These are phyloP conservation scores for Calameuta idolon DNA, from an alignment of 2,888 invertebrate genomes.

Conservation along the genomic window DNA sequence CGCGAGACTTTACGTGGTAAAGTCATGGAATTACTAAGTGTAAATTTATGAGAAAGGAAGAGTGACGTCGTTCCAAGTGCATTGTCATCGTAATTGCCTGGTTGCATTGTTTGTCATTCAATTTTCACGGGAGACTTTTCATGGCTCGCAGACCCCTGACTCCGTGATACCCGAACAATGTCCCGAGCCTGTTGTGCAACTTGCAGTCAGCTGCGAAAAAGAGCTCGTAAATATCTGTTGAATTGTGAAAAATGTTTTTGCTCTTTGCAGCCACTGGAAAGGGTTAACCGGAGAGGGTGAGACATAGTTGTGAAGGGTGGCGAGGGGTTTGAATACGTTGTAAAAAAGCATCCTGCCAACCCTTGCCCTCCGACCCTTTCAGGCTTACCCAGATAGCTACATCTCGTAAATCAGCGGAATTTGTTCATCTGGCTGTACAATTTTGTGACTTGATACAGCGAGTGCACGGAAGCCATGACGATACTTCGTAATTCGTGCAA, in stretches of 20 bases:
- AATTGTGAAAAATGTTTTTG: constrained; percentile 42
- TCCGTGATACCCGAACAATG: constrained; percentile 13
- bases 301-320: background rate
- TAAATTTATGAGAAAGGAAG: background rate
- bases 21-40: background rate
- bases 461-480: constrained; percentile 44
- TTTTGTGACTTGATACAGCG: constrained; percentile 54
- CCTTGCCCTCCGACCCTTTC: constrained; percentile 9
- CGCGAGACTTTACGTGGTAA: background rate
- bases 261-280: background rate
- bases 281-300: background rate
- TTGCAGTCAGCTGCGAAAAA: constrained; percentile 42
- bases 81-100: constrained; percentile 46
- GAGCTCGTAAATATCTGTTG: constrained; percentile 51
- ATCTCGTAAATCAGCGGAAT: constrained; percentile 50
- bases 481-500: background rate
- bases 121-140: constrained; percentile 39
- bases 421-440: constrained; percentile 45
- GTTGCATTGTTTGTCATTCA: constrained; percentile 53
- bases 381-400: constrained; percentile 17
- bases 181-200: constrained; percentile 33
- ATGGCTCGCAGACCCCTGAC: background rate
- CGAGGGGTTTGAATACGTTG: background rate
- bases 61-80: background rate
- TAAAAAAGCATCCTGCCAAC: background rate